Conservation (phyloP, 2,113 vertebrate species). For the Oceanites oceanicus region DNA sequence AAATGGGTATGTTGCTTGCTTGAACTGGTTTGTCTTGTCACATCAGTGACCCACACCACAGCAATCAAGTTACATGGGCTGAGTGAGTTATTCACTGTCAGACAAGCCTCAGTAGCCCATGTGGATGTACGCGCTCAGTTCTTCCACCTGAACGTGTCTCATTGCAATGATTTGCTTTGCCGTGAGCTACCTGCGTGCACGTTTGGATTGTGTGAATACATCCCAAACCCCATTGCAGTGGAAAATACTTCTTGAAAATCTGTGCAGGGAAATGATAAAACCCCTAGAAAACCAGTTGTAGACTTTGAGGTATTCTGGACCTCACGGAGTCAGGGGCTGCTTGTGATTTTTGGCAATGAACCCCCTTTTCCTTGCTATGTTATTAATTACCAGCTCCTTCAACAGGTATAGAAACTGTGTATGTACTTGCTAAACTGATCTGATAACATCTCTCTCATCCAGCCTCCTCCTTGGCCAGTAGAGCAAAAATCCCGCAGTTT, state of each 20-base stretch:
- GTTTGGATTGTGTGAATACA: neutral
- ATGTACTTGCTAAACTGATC: rapidly evolving
- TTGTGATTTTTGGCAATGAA: neutral
- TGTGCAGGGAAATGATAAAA: neutral
- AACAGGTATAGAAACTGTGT: neutral
- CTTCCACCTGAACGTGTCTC: neutral
- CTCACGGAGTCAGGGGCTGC: neutral
- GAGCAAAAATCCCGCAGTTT: rapidly evolving
- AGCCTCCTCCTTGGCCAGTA: neutral
- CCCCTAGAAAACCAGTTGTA: neutral
- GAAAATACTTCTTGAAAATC: neutral
- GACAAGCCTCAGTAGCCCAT: neutral
- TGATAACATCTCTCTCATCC: neutral
- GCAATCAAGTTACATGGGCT: neutral
- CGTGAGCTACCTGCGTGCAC: rapidly evolving
- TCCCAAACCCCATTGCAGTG: neutral
- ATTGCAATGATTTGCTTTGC: neutral
- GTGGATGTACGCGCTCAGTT: rapidly evolving
- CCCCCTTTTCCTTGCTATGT: neutral
- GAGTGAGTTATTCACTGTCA: rapidly evolving
- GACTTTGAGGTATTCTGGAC: neutral
- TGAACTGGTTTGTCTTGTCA: neutral
- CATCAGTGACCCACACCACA: neutral
- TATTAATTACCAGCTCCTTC: neutral
- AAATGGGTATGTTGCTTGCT: neutral